Evolutionary conservation across 1,140 invertebrate genomes (phyloP).

Genomic region (Neoseiulus cucumeris): DNA sequence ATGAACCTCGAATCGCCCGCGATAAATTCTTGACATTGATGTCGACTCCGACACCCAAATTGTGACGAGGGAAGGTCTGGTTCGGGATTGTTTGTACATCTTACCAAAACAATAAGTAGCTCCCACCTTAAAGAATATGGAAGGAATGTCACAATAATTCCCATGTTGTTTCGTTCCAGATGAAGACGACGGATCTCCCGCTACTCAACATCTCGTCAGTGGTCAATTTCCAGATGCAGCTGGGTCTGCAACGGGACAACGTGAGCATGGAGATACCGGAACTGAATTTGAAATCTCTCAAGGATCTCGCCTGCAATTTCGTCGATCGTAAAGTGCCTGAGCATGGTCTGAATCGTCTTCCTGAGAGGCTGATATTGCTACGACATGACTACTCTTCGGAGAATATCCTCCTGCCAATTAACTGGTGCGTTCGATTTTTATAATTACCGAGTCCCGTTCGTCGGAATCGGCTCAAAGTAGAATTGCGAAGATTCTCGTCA

Average conservation of each 20-base stretch:
- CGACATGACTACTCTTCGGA: slow-evolving; percentile 78
- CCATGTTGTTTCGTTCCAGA: background rate
- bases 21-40: too few species aligned
- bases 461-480: too few species aligned
- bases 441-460: too few species aligned
- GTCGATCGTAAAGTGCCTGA: slow-evolving; percentile 82
- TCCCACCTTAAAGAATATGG: too few species aligned
- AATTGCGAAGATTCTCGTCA: too few species aligned
- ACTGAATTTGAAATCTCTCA: slow-evolving; percentile 67
- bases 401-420: slow-evolving; percentile 75
- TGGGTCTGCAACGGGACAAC: slow-evolving; percentile 70
- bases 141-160: too few species aligned
- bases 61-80: too few species aligned
- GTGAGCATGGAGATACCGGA: slow-evolving; percentile 54
- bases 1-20: too few species aligned
- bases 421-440: slow-evolving; percentile 16
- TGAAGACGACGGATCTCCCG: slow-evolving; percentile 5
- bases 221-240: slow-evolving; percentile 80
- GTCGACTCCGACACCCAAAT: too few species aligned
- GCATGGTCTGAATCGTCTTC: slow-evolving; percentile 67
- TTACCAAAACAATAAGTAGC: too few species aligned
- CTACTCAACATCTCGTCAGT: slow-evolving; percentile 23
- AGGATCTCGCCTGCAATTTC: slow-evolving; percentile 83
- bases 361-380: slow-evolving; percentile 70
- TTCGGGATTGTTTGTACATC: too few species aligned